Evolutionary conservation across 2,797 vertebrate species (phyloP).

Genomic region (Lepidocolaptes lacrymiger): DNA sequence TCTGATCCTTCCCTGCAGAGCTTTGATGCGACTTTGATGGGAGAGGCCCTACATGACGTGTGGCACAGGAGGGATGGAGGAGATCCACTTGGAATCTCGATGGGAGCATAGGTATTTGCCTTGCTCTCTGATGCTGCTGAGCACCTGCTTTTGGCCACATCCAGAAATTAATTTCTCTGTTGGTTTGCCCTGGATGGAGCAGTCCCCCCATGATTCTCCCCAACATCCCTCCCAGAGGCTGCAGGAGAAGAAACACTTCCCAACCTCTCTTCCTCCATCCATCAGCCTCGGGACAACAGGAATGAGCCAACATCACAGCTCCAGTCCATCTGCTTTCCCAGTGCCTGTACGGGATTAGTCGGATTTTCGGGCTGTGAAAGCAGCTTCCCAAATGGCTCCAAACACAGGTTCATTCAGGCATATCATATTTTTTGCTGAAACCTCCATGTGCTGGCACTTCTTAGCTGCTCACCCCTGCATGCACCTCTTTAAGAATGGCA

Average conservation of each 20-base stretch:
- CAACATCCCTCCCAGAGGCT: neutral
- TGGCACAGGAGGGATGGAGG: neutral
- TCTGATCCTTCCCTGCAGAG: neutral
- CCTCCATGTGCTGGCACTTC: neutral
- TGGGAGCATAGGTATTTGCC: rapidly evolving
- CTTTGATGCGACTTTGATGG: neutral
- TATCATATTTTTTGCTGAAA: neutral
- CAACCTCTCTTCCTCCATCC: neutral
- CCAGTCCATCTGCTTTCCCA: neutral
- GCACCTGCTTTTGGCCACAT: neutral
- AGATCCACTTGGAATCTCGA: neutral
- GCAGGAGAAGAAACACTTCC: neutral
- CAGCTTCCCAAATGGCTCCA: conserved; percentile 5
- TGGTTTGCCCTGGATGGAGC: neutral
- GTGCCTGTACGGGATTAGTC: neutral
- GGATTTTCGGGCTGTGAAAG: neutral
- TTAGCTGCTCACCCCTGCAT: neutral
- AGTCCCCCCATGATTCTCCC: rapidly evolving
- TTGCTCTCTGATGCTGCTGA: neutral
- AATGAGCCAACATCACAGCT: neutral
- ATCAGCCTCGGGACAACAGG: rapidly evolving
- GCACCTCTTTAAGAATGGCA: neutral
- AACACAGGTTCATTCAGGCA: neutral
- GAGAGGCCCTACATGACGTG: neutral
- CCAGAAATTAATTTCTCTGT: neutral